These are phyloP conservation scores for Eucidaris tribuloides DNA, from an alignment of 35 echinoderm and acorn worm genomes.

Conservation along the genomic window DNA sequence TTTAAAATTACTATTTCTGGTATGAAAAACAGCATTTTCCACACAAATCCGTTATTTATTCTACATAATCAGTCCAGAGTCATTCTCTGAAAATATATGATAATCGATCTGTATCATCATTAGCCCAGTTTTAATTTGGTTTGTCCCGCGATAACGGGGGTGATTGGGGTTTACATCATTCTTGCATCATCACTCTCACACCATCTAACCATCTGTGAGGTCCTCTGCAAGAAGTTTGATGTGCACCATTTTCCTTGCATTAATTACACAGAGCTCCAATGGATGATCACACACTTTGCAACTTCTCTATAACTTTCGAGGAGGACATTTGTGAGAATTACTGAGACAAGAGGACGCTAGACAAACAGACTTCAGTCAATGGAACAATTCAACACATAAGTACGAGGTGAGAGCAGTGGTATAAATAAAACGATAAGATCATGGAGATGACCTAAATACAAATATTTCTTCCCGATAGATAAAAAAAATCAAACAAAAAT, in stretches of 20 bases:
- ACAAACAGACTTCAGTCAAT: constrained; percentile 51
- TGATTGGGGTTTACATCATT: too few relatives aligned
- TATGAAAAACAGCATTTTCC: background rate
- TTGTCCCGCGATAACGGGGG: too few relatives aligned
- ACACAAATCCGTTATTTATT: background rate
- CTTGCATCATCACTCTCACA: too few relatives aligned
- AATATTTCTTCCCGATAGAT: too few relatives aligned
- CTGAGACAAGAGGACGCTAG: constrained; percentile 49
- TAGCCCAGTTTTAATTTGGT: too few relatives aligned
- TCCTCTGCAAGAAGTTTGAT: background rate
- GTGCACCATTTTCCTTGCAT: background rate
- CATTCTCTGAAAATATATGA: background rate
- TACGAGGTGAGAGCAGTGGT: too few relatives aligned
- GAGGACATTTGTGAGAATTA: constrained; percentile 82
- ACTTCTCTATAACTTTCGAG: constrained; percentile 79
- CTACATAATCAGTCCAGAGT: background rate
- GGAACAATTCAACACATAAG: constrained; percentile 64
- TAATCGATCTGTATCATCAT: too few relatives aligned
- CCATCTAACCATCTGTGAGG: background rate
- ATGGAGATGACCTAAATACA: background rate
- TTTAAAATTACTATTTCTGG: too few relatives aligned
- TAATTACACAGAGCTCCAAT: constrained; percentile 41
- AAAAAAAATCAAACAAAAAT: too few relatives aligned
- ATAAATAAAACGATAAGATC: constrained; percentile 69
- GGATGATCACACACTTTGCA: constrained; percentile 49